Evolutionary conservation across 2,113 vertebrate species (phyloP).

Genomic region (Tonatia bakeri): DNA sequence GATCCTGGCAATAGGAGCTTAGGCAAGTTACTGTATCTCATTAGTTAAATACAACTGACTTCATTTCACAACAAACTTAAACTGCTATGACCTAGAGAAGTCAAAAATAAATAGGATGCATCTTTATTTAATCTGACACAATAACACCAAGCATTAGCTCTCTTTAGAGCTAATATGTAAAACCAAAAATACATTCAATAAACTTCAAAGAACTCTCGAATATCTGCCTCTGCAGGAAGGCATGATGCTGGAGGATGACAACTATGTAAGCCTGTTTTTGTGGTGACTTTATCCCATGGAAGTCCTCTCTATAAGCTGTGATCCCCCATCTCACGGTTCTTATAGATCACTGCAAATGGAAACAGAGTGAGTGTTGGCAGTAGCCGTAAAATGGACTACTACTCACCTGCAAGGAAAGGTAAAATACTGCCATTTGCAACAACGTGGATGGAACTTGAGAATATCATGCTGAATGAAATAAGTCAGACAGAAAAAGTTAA

Average conservation of each 20-base stretch:
- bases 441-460: not conserved
- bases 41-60: not conserved
- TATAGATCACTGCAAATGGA: not conserved
- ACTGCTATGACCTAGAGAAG: not conserved
- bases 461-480: not conserved
- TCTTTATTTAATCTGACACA: not conserved
- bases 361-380: not conserved
- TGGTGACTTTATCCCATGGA: not conserved
- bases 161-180: not conserved
- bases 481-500: not conserved
- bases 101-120: not conserved
- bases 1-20: not conserved
- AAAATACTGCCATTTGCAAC: not conserved
- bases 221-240: not conserved
- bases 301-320: not conserved
- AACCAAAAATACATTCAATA: not conserved
- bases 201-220: not conserved
- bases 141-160: not conserved
- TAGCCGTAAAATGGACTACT: not conserved
- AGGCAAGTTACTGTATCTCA: not conserved
- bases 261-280: accelerated
- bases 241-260: not conserved
- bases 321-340: not conserved
- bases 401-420: not conserved
- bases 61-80: not conserved